Conservation (phyloP, 2,797 vertebrate genomes). For the Pantherophis vulpinus region DNA sequence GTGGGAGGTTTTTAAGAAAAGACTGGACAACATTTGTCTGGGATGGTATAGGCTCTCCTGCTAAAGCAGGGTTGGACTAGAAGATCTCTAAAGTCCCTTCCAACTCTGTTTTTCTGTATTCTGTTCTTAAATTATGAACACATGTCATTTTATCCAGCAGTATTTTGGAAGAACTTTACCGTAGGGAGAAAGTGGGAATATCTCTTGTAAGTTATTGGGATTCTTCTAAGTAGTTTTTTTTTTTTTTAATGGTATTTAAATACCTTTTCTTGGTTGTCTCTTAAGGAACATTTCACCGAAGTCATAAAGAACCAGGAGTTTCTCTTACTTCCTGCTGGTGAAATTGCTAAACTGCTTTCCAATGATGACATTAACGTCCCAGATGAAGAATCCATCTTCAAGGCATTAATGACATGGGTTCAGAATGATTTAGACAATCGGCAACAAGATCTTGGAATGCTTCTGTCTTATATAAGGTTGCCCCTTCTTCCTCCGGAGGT, state of each 20-base stretch:
- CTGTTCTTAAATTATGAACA: neutral
- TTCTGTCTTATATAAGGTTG: conserved; percentile 89
- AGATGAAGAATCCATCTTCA: conserved; percentile 94
- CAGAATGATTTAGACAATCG: conserved; percentile 84
- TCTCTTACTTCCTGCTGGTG: conserved; percentile 88
- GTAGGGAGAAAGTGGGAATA: too few relatives aligned
- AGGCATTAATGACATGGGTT: conserved; percentile 96
- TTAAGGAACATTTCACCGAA: conserved; percentile 94
- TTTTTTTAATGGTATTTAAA: neutral
- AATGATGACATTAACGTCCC: conserved; percentile 98
- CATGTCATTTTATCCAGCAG: neutral
- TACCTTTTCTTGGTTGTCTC: conserved; percentile 35
- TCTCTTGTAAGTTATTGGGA: neutral
- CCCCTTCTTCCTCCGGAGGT: conserved; percentile 96
- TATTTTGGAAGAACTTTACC: neutral
- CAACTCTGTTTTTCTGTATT: too few relatives aligned
- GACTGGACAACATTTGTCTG: too few relatives aligned
- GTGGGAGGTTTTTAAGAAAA: too few relatives aligned
- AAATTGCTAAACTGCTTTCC: conserved; percentile 92
- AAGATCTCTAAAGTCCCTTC: too few relatives aligned
- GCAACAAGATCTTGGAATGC: conserved; percentile 83
- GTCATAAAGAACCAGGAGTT: conserved; percentile 99
- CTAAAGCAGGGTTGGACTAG: too few relatives aligned
- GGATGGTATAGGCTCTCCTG: too few relatives aligned
- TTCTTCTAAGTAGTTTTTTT: neutral